These are phyloP conservation scores for Hirtodrosophila histrioides DNA, from an alignment of 2,888 invertebrate genomes.

Conservation along the genomic window DNA sequence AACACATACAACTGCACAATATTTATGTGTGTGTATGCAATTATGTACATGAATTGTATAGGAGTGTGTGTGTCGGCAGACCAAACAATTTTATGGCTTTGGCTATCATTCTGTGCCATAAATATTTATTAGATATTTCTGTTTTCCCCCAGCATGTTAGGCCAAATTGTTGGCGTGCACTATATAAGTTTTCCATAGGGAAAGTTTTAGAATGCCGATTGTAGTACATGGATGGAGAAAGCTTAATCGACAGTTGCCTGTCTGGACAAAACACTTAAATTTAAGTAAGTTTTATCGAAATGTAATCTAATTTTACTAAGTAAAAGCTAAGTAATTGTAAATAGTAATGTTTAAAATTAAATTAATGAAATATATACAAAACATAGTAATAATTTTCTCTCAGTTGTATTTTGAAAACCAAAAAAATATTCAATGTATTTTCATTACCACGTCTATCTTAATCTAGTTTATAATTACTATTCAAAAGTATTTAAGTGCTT, in stretches of 20 bases:
- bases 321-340: no score
- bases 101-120: slow-evolving; percentile 60
- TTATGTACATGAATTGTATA: slow-evolving; percentile 26
- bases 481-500: background rate
- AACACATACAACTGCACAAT: slow-evolving; percentile 6
- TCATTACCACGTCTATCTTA: no score
- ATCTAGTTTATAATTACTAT: no score
- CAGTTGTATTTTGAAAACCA: no score
- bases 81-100: slow-evolving; percentile 64
- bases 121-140: slow-evolving; percentile 73
- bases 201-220: background rate
- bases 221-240: background rate
- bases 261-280: slow-evolving; percentile 14
- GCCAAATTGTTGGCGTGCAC: slow-evolving; percentile 14
- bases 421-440: no score
- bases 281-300: slow-evolving; percentile 13
- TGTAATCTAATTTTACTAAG: slow-evolving; percentile 8
- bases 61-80: slow-evolving; percentile 17
- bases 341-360: no score
- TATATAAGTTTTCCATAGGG: background rate
- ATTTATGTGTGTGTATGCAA: slow-evolving; percentile 17
- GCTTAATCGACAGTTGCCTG: slow-evolving; percentile 12
- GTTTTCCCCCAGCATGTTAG: slow-evolving; percentile 7
- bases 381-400: no score
- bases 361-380: no score